Conservation (phyloP, 2,797 vertebrate species). For the Premnoplex brunnescens region DNA sequence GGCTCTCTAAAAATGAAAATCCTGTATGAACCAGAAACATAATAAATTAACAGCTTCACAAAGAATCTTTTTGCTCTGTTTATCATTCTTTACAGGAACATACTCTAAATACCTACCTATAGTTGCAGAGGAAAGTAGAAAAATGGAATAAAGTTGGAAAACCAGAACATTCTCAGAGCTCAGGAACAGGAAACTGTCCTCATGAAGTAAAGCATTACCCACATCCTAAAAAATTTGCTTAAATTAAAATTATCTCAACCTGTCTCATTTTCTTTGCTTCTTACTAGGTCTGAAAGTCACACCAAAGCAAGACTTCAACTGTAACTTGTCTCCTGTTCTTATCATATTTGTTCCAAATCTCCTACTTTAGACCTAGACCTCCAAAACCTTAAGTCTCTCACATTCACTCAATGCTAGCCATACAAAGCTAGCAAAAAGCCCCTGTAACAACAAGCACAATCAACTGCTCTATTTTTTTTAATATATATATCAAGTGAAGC, state of each 20-base stretch:
- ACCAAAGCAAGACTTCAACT: neutral
- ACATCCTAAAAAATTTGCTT: neutral
- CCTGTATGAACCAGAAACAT: neutral
- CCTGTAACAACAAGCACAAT: neutral
- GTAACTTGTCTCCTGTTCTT: neutral
- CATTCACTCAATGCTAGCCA: neutral
- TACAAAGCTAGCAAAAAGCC: neutral
- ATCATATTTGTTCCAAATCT: neutral
- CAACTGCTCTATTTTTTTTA: neutral
- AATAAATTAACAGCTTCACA: neutral
- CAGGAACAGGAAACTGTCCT: neutral
- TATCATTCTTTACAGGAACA: neutral
- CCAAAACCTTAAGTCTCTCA: neutral
- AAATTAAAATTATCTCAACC: neutral
- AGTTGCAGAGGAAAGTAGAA: neutral
- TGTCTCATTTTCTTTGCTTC: neutral
- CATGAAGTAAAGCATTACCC: neutral
- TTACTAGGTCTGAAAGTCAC: neutral
- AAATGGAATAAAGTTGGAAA: neutral
- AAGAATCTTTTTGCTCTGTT: neutral
- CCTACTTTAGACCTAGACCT: neutral
- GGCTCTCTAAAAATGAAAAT: neutral
- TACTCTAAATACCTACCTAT: neutral
- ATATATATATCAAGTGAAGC: neutral
- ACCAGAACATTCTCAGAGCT: neutral